These are phyloP conservation scores for Sialia sialis DNA, from an alignment of 2,113 vertebrate species.

Conservation along the genomic window DNA sequence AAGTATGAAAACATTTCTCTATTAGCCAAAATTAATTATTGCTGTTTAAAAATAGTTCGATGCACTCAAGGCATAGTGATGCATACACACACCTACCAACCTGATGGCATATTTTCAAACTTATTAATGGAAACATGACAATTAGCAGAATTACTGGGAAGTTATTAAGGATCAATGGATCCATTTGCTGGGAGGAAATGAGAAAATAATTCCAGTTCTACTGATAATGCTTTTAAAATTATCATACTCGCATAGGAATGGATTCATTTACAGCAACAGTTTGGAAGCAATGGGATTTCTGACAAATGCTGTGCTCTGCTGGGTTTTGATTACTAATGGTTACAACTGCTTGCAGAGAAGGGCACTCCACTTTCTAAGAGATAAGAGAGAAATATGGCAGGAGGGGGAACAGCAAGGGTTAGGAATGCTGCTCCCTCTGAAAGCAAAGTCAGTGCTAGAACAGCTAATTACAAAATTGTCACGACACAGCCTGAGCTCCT, in stretches of 20 bases:
- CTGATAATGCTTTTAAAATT: not conserved
- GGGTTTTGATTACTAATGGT: not conserved
- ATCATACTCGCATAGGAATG: not conserved
- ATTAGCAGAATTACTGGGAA: not conserved
- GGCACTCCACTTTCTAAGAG: not conserved
- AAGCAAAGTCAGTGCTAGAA: not conserved
- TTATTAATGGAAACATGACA: not conserved
- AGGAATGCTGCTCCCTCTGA: not conserved
- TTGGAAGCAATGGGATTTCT: not conserved
- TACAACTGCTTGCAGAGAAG: not conserved
- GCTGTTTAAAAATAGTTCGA: not conserved
- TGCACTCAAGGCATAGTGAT: not conserved
- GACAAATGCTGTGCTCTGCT: not conserved
- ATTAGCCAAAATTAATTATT: not conserved
- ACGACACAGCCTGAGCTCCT: not conserved
- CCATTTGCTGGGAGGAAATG: not conserved
- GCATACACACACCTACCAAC: not conserved
- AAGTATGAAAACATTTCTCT: not conserved
- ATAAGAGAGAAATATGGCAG: not conserved
- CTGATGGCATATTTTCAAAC: not conserved
- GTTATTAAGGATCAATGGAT: constrained; percentile 14
- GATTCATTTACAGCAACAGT: not conserved
- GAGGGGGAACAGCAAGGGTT: not conserved
- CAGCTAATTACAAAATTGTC: not conserved
- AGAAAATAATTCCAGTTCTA: constrained; percentile 14